A percentile compares a stretch with the other conserved stretches of the same genome.
Evolutionary conservation across 2,888 invertebrate species (phyloP).

Genomic region (Junonia oenone): DNA sequence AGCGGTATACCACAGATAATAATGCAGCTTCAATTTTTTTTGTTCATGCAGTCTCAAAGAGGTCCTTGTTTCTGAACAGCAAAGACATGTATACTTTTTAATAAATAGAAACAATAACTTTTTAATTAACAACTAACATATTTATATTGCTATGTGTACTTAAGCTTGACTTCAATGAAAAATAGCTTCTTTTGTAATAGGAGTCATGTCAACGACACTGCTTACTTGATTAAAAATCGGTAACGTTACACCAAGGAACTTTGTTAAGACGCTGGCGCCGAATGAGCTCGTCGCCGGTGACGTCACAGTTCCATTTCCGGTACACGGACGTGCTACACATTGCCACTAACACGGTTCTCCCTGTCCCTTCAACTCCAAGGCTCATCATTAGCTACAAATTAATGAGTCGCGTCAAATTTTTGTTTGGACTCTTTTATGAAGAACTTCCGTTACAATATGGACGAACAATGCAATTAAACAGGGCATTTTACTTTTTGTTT

Average conservation of each 20-base stretch:
- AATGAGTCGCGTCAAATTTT: background rate
- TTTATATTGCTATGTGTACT: background rate
- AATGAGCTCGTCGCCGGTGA: constrained; percentile 36
- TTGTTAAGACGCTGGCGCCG: constrained; percentile 3
- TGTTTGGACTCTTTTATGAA: background rate
- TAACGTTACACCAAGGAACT: background rate
- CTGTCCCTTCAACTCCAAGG: constrained; percentile 11
- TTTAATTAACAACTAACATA: background rate
- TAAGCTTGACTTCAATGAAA: background rate
- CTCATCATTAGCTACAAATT: constrained; percentile 1
- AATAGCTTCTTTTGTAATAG: background rate
- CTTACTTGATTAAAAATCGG: constrained; percentile 3
- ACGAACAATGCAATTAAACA: background rate
- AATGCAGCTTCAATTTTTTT: background rate
- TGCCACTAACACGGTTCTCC: constrained; percentile 13
- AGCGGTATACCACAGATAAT: constrained; percentile 8
- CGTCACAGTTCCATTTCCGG: constrained; percentile 37
- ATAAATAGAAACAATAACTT: background rate
- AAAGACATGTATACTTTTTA: background rate
- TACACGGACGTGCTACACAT: constrained; percentile 21
- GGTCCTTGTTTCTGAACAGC: background rate
- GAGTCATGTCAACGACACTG: background rate
- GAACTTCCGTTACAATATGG: background rate
- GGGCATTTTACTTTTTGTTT: background rate
- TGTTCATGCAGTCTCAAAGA: background rate